Percentiles rank a stretch among this genome's conserved stretches.
phyloP scores from a whole-genome alignment of 1,140 invertebrate species.

The Drosophila melanica region DNA sequence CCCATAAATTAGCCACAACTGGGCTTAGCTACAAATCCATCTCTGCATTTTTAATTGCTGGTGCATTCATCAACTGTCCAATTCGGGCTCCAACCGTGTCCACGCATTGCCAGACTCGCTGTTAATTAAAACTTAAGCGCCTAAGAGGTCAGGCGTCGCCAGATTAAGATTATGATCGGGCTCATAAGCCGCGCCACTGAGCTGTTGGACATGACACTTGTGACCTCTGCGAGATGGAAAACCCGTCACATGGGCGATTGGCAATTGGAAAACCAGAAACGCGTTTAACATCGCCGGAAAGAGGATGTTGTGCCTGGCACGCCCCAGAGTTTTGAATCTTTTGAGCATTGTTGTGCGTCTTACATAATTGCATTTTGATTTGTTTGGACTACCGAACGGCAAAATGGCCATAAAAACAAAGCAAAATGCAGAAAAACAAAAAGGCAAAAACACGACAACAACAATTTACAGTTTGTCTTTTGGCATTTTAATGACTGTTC shows the following conservation, averaged over 20 bases:
- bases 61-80: slow-evolving; percentile 16
- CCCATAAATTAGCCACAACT: background rate
- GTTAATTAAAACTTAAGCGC: slow-evolving; percentile 35
- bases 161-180: slow-evolving; percentile 19
- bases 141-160: slow-evolving; percentile 26
- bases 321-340: background rate
- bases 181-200: too few species aligned
- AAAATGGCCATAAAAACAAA: slow-evolving; percentile 9
- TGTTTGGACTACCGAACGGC: slow-evolving; percentile 28
- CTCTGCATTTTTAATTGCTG: slow-evolving; percentile 18
- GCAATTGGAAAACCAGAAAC: background rate
- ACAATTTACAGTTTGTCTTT: slow-evolving; percentile 42
- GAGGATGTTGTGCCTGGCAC: slow-evolving; percentile 9
- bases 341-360: slow-evolving; percentile 5
- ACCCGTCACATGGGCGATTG: too few species aligned
- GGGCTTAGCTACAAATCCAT: background rate
- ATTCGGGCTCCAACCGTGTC: background rate
- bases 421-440: slow-evolving; percentile 1
- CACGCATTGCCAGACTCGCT: too few species aligned
- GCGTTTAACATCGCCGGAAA: background rate
- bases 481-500: slow-evolving; percentile 41
- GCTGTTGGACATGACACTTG: too few species aligned
- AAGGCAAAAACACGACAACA: background rate
- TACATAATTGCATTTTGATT: slow-evolving; percentile 17
- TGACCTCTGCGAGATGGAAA: slow-evolving; percentile 2